Evolutionary conservation across 2,113 vertebrate genomes (phyloP), one percentile per base, ranked within the genome.

Genomic region (Ctenomys sociabilis): DNA sequence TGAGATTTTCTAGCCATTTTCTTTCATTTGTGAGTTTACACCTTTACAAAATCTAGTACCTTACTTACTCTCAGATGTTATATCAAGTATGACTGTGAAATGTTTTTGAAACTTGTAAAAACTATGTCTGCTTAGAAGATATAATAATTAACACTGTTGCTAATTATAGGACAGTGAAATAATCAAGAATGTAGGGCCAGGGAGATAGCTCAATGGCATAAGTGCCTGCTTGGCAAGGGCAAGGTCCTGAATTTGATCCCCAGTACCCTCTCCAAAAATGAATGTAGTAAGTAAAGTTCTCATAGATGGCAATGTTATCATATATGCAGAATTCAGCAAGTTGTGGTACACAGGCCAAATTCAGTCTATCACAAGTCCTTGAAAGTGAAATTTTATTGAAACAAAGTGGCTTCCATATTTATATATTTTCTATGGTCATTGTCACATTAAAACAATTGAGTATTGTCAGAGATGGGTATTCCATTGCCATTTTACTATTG

Each of bases 101-200:
- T 90, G 10, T 11, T 92, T 92, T 81, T 59, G 32, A 81, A 70
- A 93, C 43, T 88, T 95, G 43, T 85, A 28, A 85, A 90, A 85
- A 24, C 7, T 63, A 49, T 73, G 64, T 80, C 57, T 85, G 21
- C 75, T 94, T 85, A 68, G 12, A 68, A 35, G 32, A 35, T 19
- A 35, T 1, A 63, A 8, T 24, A 63, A 63, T 63, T 26, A 63
- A 24, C 61, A 63, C 24, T 9, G 22, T 63, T 63, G 22, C 28
- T n/a, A n/a, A 24, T 24, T 26, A 26, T 26, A 63, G 61, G 61
- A 63, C 26, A 26, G 61, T 63, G 22, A 63, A 63, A 63, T 63
- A 63, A 63, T 63, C 61, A 26, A 26, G 61, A 63, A 26, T 63
- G 5, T 68, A 77, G n/a, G 16, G 54, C 16, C 54, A 57, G 54